Conservation (phyloP, 2,797 vertebrate genomes). For the Bucorvus abyssinicus region DNA sequence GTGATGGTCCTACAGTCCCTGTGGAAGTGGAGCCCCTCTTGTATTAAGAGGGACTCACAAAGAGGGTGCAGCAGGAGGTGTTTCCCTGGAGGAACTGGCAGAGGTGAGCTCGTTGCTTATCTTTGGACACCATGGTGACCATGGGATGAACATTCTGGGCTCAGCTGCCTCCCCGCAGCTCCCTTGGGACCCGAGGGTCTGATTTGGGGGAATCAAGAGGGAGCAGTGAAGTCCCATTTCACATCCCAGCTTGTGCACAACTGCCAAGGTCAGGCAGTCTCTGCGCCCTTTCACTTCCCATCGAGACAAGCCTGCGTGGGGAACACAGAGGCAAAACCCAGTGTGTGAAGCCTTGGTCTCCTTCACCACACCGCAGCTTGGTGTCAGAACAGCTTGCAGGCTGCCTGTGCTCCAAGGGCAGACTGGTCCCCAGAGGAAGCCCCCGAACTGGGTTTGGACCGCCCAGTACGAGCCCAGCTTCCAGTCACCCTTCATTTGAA, state of each 20-base stretch:
- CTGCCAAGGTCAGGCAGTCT: background rate
- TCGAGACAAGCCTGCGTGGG: background rate
- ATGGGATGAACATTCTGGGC: no score
- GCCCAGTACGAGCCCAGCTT: conserved; percentile 3
- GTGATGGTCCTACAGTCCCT: background rate
- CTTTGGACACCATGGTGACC: rapidly evolving
- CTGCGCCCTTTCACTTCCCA: background rate
- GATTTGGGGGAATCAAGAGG: background rate
- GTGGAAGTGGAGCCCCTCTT: background rate
- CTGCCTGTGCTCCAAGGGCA: background rate
- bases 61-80: background rate
- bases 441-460: background rate
- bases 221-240: background rate
- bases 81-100: background rate
- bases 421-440: background rate
- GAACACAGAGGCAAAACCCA: background rate
- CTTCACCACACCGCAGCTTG: rapidly evolving
- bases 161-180: background rate
- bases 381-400: background rate
- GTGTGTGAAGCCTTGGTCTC: background rate
- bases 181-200: background rate
- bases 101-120: background rate
- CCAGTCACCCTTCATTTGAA: background rate
- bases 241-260: background rate
- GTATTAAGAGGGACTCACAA: background rate